These are phyloP conservation scores for Crematogaster levior DNA, from an alignment of 2,888 invertebrate species.

Conservation along the genomic window DNA sequence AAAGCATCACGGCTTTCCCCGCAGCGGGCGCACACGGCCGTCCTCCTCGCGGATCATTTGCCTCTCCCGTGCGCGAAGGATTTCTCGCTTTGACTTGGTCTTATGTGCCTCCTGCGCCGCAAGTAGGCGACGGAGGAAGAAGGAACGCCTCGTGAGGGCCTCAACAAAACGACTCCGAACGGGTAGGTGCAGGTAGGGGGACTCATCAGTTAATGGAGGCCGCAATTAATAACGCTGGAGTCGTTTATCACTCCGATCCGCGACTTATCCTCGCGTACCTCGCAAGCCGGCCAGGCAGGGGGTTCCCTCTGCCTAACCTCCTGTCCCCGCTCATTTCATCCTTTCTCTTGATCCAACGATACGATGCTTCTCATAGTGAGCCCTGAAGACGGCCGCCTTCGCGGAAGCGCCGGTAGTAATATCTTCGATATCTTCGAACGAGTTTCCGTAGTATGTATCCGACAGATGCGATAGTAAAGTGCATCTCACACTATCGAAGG, in stretches of 20 bases:
- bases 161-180: constrained; percentile 43
- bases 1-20: constrained; percentile 62
- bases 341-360: constrained; percentile 60
- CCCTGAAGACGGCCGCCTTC: constrained; percentile 11
- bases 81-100: constrained; percentile 58
- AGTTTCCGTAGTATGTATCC: constrained; percentile 68
- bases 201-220: constrained; percentile 80
- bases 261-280: constrained; percentile 76
- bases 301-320: constrained; percentile 53
- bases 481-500: constrained; percentile 6
- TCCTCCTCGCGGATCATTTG: constrained; percentile 69
- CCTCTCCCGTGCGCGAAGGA: constrained; percentile 59
- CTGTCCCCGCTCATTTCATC: constrained; percentile 44
- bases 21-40: constrained; percentile 26
- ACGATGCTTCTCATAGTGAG: constrained; percentile 35
- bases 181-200: constrained; percentile 64
- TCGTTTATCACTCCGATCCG: constrained; percentile 81
- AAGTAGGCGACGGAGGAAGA: constrained; percentile 36
- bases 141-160: constrained; percentile 35
- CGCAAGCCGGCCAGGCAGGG: constrained; percentile 62
- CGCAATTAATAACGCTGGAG: constrained; percentile 80
- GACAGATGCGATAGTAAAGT: constrained; percentile 55
- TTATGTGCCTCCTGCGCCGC: constrained; percentile 45
- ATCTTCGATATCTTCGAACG: constrained; percentile 35
- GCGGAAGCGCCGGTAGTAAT: constrained; percentile 29